These are phyloP conservation scores for Danionella dracula DNA, from an alignment of 2,797 vertebrate genomes.

Conservation along the genomic window DNA sequence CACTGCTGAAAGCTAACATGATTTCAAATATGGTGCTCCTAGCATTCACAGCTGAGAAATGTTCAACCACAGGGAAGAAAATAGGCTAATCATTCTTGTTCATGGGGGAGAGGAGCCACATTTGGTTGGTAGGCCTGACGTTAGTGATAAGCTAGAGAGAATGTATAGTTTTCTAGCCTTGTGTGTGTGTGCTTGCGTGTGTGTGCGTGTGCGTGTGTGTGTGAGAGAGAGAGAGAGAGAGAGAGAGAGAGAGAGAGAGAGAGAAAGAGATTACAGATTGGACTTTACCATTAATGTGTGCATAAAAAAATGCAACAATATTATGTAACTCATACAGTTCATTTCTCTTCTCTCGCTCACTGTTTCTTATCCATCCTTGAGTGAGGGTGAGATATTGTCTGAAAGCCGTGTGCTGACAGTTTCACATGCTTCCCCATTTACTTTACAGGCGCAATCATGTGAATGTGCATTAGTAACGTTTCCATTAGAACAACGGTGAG, in stretches of 20 bases:
- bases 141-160: constrained; percentile 4
- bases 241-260: not conserved
- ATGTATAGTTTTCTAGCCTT: not conserved
- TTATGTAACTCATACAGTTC: constrained; percentile 13
- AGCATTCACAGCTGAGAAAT: not conserved
- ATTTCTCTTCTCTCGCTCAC: constrained; percentile 19
- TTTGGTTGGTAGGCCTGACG: not conserved
- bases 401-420: constrained; percentile 13
- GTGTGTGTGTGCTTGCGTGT: too few species aligned
- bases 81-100: constrained; percentile 12
- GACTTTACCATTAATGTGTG: constrained; percentile 27
- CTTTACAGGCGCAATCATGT: constrained; percentile 16
- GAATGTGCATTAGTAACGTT: constrained; percentile 22
- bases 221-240: not conserved
- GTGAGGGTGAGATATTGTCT: constrained; percentile 18
- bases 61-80: not conserved
- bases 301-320: constrained; percentile 21
- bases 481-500: constrained; percentile 2
- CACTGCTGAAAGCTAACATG: not conserved
- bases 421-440: constrained; percentile 25
- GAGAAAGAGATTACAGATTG: not conserved
- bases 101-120: not conserved
- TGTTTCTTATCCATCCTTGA: constrained; percentile 26
- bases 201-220: too few species aligned
- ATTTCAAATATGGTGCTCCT: not conserved